Percentiles rank a stretch among this genome's conserved stretches.
phyloP scores from a whole-genome alignment of 2,888 invertebrate species.

The Pyrrhosoma nymphula region DNA sequence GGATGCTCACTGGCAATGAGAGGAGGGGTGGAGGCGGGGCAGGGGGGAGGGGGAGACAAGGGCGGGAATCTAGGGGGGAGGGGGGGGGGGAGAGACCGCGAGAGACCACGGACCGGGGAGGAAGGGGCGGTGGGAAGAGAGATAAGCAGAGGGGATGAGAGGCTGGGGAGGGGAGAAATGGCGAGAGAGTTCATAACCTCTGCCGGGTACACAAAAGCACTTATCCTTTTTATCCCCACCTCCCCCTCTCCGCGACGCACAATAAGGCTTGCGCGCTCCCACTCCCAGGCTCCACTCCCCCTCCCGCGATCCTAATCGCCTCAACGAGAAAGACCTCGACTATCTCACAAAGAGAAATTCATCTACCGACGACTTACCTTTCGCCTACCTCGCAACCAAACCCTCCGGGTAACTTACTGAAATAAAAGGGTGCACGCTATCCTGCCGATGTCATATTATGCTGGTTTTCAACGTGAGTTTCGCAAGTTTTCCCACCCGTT shows the following conservation, averaged over 20 bases:
- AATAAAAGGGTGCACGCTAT: neutral
- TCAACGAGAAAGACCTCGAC: slow-evolving; percentile 21
- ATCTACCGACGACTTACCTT: slow-evolving; percentile 20
- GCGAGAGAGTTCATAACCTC: slow-evolving; percentile 28
- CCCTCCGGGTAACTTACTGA: neutral
- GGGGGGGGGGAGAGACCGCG: neutral
- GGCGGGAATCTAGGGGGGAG: neutral
- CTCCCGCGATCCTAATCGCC: neutral
- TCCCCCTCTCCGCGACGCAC: neutral
- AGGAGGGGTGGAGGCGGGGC: neutral
- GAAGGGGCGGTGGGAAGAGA: neutral
- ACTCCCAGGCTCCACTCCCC: neutral
- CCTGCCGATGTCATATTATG: neutral
- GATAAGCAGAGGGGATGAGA: neutral
- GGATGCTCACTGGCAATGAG: neutral
- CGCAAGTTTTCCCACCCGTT: too few species aligned
- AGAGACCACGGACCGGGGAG: neutral
- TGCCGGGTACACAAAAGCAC: neutral
- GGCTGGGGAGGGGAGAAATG: neutral
- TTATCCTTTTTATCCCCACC: slow-evolving; percentile 26
- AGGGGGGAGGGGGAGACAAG: neutral
- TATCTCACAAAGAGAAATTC: slow-evolving; percentile 8
- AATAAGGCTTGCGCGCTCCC: neutral
- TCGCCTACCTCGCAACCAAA: neutral
- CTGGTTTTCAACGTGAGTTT: neutral